phyloP scores from a whole-genome alignment of 92 coral and sea anemone genomes.

The Isaurus tuberculatus region DNA sequence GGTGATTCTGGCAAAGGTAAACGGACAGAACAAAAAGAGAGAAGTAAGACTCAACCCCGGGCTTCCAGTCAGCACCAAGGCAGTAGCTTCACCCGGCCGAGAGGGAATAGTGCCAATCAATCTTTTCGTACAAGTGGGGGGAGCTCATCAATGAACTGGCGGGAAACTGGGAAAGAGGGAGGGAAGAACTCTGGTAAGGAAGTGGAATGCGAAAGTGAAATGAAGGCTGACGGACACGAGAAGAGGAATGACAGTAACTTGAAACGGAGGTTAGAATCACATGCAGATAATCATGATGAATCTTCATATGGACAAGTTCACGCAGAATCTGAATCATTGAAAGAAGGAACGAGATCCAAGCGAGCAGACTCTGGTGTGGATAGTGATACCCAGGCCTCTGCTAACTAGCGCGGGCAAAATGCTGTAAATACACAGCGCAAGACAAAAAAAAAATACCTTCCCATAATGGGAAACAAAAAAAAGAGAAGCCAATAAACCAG shows the following conservation, averaged over 20 bases:
- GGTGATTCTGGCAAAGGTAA: slow-evolving; percentile 46
- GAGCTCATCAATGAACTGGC: slow-evolving; percentile 85
- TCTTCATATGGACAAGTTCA: slow-evolving; percentile 19
- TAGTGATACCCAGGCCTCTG: slow-evolving; percentile 57
- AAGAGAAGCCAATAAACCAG: neutral
- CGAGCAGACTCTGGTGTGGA: slow-evolving; percentile 51
- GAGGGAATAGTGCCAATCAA: slow-evolving; percentile 67
- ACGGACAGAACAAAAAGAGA: slow-evolving; percentile 59
- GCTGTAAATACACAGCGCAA: neutral
- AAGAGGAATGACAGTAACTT: slow-evolving; percentile 45
- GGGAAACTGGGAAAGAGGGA: slow-evolving; percentile 47
- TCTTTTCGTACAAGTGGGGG: slow-evolving; percentile 74
- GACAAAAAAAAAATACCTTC: slow-evolving; percentile 13
- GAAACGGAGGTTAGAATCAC: slow-evolving; percentile 6
- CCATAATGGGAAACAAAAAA: slow-evolving; percentile 13
- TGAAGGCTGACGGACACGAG: slow-evolving; percentile 43
- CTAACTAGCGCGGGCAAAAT: neutral
- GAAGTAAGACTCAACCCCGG: slow-evolving; percentile 66
- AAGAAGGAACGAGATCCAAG: slow-evolving; percentile 55
- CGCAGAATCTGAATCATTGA: slow-evolving; percentile 5
- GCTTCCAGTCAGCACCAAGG: slow-evolving; percentile 44
- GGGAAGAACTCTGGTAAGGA: slow-evolving; percentile 45
- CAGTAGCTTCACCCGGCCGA: slow-evolving; percentile 47
- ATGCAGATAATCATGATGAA: slow-evolving; percentile 12
- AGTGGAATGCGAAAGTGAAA: slow-evolving; percentile 30